Evolutionary conservation across 2,113 vertebrate genomes (phyloP).

Genomic region (Oophaga pumilio): DNA sequence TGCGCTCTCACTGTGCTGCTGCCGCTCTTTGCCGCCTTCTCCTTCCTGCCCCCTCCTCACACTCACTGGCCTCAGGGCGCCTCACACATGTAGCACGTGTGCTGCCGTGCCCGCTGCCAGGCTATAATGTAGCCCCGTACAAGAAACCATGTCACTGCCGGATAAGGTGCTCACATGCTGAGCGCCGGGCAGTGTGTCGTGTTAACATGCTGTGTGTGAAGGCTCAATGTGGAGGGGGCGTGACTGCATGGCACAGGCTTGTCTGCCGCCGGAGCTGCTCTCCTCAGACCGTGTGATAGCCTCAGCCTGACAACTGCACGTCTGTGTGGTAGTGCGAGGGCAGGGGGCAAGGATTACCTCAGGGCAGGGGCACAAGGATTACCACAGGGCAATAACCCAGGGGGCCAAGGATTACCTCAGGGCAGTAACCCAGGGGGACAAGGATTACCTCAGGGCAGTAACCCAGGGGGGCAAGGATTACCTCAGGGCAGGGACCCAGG

Average conservation of each 20-base stretch:
- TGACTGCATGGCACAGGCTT: slow-evolving; percentile 3
- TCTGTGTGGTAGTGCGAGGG: too few species aligned
- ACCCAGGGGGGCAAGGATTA: too few species aligned
- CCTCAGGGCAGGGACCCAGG: too few species aligned
- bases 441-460: too few species aligned
- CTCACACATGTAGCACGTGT: slow-evolving; percentile 49
- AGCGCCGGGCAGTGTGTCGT: too few species aligned
- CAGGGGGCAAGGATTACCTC: too few species aligned
- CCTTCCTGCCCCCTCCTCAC: neutral
- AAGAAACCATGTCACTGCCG: neutral
- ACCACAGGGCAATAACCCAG: too few species aligned
- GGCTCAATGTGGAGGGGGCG: slow-evolving; percentile 36
- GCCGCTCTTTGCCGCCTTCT: slow-evolving; percentile 49
- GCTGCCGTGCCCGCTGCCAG: neutral
- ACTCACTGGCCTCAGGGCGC: slow-evolving; percentile 15
- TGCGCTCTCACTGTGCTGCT: slow-evolving; percentile 31
- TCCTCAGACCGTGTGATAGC: neutral
- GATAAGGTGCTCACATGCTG: neutral
- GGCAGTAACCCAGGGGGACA: too few species aligned
- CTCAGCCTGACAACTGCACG: too few species aligned
- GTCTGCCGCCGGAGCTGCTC: neutral
- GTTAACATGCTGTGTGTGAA: neutral
- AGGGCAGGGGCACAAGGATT: too few species aligned
- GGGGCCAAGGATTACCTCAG: too few species aligned
- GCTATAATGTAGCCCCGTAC: neutral